phyloP scores from a whole-genome alignment of 2,797 vertebrate genomes.

The Scolopax bukidnonensis region DNA sequence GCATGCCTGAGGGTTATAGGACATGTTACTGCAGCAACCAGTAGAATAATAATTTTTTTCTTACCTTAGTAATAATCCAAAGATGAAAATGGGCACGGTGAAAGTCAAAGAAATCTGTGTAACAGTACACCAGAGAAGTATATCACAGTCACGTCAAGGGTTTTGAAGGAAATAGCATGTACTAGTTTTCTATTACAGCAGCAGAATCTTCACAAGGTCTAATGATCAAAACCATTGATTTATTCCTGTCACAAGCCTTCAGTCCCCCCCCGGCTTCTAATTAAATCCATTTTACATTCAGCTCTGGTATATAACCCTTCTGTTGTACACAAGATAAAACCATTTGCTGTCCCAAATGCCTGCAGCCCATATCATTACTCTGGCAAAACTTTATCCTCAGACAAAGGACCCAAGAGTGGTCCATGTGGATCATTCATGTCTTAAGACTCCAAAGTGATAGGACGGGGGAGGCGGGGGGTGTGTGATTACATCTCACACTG shows the following conservation, averaged over 20 bases:
- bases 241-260: slow-evolving; percentile 55
- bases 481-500: neutral
- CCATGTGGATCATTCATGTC: neutral
- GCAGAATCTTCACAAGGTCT: slow-evolving; percentile 32
- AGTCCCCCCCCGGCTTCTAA: slow-evolving; percentile 42
- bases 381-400: neutral
- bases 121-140: neutral
- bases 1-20: neutral
- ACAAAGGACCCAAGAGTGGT: neutral
- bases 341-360: neutral
- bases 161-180: slow-evolving; percentile 36
- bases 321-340: slow-evolving; percentile 44
- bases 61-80: neutral
- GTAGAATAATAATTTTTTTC: neutral
- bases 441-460: neutral
- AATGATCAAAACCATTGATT: slow-evolving; percentile 69
- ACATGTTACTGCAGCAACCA: slow-evolving; percentile 24
- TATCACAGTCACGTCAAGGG: neutral
- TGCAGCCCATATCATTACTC: neutral
- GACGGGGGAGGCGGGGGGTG: neutral
- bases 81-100: neutral
- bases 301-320: neutral
- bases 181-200: slow-evolving; percentile 21
- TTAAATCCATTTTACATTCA: slow-evolving; percentile 49
- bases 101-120: slow-evolving; percentile 2